These are phyloP conservation scores for Drosophila willistoni DNA, from an alignment of 1,140 invertebrate species.

Conservation along the genomic window DNA sequence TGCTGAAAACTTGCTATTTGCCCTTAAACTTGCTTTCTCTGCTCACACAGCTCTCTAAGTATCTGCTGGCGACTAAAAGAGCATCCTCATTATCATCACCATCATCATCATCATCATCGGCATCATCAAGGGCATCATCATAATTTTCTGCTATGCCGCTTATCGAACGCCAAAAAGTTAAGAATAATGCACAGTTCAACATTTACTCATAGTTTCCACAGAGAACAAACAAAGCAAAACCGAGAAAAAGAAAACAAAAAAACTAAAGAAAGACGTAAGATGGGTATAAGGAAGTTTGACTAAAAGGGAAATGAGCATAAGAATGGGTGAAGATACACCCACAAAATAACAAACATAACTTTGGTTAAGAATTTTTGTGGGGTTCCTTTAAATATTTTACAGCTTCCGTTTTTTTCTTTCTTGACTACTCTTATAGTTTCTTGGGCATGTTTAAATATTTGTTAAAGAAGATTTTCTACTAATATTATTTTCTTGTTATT, in stretches of 20 bases:
- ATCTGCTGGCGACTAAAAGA: conserved; percentile 40
- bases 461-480: too few relatives aligned
- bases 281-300: conserved; percentile 17
- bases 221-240: conserved; percentile 14
- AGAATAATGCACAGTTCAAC: conserved; percentile 74
- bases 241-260: conserved; percentile 30
- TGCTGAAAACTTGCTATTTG: conserved; percentile 59
- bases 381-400: not conserved
- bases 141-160: conserved; percentile 68
- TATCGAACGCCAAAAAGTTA: conserved; percentile 76
- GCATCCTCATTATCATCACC: conserved; percentile 58
- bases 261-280: conserved; percentile 44
- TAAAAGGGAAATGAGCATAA: conserved; percentile 2
- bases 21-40: conserved; percentile 33
- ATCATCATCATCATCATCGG: conserved; percentile 53
- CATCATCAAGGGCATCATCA: conserved; percentile 52
- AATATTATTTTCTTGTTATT: too few relatives aligned
- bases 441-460: not conserved
- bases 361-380: conserved; percentile 43
- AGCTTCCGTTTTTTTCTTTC: not conserved
- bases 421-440: not conserved
- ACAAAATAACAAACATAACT: conserved; percentile 56
- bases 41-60: conserved; percentile 1
- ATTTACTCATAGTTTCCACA: conserved; percentile 66
- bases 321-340: conserved; percentile 3